Base-by-base conservation (phyloP, 2,113 vertebrate species). In the Crotalus horridus region DNA sequence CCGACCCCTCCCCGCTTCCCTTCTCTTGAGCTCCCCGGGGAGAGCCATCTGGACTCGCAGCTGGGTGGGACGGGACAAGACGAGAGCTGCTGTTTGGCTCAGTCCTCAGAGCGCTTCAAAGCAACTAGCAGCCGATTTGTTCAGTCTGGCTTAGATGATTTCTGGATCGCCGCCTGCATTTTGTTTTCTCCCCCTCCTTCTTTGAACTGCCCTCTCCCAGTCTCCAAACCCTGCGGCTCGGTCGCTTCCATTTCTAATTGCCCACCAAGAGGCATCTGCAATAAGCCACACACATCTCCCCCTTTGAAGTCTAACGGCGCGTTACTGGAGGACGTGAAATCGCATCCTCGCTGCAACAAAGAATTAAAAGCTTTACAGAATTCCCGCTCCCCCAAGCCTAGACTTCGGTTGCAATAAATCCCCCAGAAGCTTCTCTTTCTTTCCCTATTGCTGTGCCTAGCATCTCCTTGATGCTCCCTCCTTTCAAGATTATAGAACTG, bases 1-100 rank as follows among this genome's bases (percentile, higher is more conserved):
- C 97, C 96, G 95, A 21, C 9, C 29, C 87, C 93, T 95, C 91
- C 24, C n/a, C 94, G 95, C 94, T 24, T 90, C 93, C 94, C 91
- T 56, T 9, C 89, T 91, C 94, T 90, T 9, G 5, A 39, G 92
- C 26, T 90, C 93, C 87, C 89, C 92, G 91, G 93, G 69, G 94
- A 92, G 81, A 93, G 92, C 85, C 74, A 69, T 74, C 88, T 11
- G 85, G 61, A 58, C 56, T 58, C 9, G 69, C 54, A 51, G 89
- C 26, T 29, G 48, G 89, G 69, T 7, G 51, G 6, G 48, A 46
- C 21, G 64, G 13, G 29, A 21, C 26, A 24, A 15, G 33, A 2
- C 51, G 4, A 13, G 53, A 4, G 29, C 59, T 69, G 12, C 26
- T 51, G 11, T 61, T 55, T 58, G 51, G 24, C 48, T 21, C 59